Percentiles rank a stretch among this genome's conserved stretches.
Evolutionary conservation across 2,888 invertebrate genomes (phyloP).

Genomic region (Diaprepes abbreviatus): DNA sequence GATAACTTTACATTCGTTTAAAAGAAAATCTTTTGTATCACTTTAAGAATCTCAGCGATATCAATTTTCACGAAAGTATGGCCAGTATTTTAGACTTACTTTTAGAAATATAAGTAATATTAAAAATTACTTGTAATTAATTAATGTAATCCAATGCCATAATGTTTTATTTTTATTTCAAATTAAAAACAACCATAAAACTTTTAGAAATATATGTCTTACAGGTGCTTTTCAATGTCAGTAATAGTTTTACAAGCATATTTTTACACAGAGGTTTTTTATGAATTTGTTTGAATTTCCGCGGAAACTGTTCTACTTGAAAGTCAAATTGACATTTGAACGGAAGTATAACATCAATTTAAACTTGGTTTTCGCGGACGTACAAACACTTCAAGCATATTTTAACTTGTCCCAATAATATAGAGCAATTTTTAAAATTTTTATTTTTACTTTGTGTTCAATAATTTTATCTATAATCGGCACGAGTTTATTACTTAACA

Average conservation of each 20-base stretch:
- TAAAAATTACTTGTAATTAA: no score
- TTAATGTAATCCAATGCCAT: no score
- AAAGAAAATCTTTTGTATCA: no score
- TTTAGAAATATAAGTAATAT: background rate
- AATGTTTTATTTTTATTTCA: background rate
- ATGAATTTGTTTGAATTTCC: background rate
- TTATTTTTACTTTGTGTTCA: conserved; percentile 20
- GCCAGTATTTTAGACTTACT: conserved; percentile 14
- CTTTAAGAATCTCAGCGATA: background rate
- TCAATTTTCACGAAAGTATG: background rate
- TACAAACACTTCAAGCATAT: background rate
- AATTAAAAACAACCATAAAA: conserved; percentile 6
- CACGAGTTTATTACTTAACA: background rate
- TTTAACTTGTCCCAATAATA: conserved; percentile 7
- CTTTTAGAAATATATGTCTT: background rate
- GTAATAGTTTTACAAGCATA: background rate
- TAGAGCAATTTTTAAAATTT: background rate
- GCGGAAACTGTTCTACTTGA: no score
- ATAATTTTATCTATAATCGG: conserved; percentile 1
- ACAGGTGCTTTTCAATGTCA: conserved; percentile 14
- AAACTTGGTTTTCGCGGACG: no score
- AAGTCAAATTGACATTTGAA: no score
- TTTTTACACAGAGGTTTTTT: background rate
- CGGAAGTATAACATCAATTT: no score
- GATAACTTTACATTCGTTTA: no score